Evolutionary conservation across 2,797 vertebrate species (phyloP).

Genomic region (Spondyliosoma cantharus): DNA sequence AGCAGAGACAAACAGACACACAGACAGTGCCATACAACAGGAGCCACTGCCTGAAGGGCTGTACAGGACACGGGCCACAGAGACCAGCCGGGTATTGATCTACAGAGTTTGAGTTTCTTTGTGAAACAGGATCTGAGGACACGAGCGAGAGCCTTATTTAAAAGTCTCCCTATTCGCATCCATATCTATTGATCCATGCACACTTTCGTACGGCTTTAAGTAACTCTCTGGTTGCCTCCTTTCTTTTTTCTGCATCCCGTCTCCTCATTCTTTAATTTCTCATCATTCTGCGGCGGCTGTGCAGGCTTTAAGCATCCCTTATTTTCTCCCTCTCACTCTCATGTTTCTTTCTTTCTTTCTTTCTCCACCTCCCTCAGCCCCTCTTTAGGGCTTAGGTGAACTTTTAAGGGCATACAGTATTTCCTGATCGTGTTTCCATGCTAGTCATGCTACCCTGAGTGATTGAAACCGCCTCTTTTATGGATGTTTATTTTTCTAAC

Average conservation of each 20-base stretch:
- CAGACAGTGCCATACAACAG: constrained; percentile 47
- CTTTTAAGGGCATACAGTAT: constrained; percentile 56
- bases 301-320: constrained; percentile 31
- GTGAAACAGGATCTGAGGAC: constrained; percentile 79
- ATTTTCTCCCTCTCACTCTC: constrained; percentile 37
- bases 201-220: constrained; percentile 76
- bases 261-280: constrained; percentile 40
- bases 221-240: constrained; percentile 66
- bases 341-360: constrained; percentile 37
- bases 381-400: constrained; percentile 47
- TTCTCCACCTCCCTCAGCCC: constrained; percentile 28
- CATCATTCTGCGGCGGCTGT: constrained; percentile 32
- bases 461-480: constrained; percentile 61
- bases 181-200: constrained; percentile 79
- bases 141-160: constrained; percentile 76
- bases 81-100: constrained; percentile 73
- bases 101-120: constrained; percentile 79
- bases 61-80: constrained; percentile 58
- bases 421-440: constrained; percentile 62
- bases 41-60: constrained; percentile 63
- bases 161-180: constrained; percentile 79
- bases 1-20: constrained; percentile 51
- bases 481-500: constrained; percentile 67
- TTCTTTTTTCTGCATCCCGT: constrained; percentile 46
- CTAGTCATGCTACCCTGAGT: constrained; percentile 44